These are phyloP conservation scores for Myiagra hebetior DNA, from an alignment of 2,113 vertebrate genomes.

Conservation along the genomic window DNA sequence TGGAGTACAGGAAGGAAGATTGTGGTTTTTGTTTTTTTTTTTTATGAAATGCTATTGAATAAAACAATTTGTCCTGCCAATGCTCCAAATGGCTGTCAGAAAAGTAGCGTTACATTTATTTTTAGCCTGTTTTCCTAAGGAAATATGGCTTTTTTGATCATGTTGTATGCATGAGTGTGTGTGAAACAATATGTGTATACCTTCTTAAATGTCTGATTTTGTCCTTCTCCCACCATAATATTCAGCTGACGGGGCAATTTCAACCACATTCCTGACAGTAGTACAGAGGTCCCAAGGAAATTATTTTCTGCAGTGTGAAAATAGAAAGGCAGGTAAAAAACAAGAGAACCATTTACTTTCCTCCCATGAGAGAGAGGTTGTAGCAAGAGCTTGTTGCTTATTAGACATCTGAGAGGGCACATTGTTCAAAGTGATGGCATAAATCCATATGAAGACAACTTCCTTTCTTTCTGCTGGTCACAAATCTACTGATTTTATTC, in stretches of 20 bases:
- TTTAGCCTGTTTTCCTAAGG: conserved; percentile 17
- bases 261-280: background rate
- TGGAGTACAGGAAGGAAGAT: background rate
- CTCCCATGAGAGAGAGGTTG: background rate
- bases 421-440: background rate
- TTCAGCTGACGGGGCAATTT: background rate
- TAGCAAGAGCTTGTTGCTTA: background rate
- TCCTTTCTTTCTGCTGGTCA: background rate
- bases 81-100: conserved; percentile 23
- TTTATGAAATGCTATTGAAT: background rate
- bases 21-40: background rate
- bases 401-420: background rate
- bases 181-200: background rate
- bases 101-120: conserved; percentile 3
- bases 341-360: background rate
- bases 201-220: conserved; percentile 14
- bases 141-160: conserved; percentile 32
- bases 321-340: conserved; percentile 3
- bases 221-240: background rate
- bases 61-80: conserved; percentile 28
- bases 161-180: background rate
- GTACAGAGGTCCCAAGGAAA: background rate
- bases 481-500: background rate
- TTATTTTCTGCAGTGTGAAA: conserved; percentile 3
- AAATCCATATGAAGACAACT: background rate